Evolutionary conservation across 2,888 invertebrate species (phyloP), one percentile per base, ranked within the genome.

Genomic region (Agrochola lychnidis): DNA sequence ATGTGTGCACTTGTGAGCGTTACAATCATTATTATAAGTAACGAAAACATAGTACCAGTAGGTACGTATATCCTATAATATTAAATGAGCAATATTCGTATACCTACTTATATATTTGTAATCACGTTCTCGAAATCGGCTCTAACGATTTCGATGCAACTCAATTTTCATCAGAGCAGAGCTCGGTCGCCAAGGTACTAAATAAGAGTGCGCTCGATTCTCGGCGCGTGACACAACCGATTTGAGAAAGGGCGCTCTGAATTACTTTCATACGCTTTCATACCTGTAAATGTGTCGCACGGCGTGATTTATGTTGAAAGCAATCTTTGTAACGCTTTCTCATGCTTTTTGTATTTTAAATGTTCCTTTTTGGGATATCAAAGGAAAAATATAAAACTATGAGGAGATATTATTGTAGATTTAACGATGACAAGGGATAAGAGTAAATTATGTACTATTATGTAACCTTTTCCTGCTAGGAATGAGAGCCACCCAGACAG

Each of bases 231-330:
- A 22, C 30, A 78, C 76, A 30, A 36, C 48, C 53, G 56, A 40
- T 9, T 19, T 56, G 36, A 62, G 25, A 56, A 30, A 40, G 53
- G 64, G 45, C 14, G 53, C 59, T 25, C 53, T 75, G 81, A 75
- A 79, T 70, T 59, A 79, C 64, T 69, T 57, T 62, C 70, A 70
- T 57, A 57, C 51, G 81, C 66, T 64, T 68, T 80, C 75, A 79
- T 75, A 80, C 81, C 51, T 76, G 79, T 61, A 25, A 63, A 80
- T 76, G 81, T 79, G 81, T 81, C 81, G 56, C 67, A 19, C 10
- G 61, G 57, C 57, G 57, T 81, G 80, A 80, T 81, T 81, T 80
- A 76, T 80, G 70, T 76, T 76, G 48, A 61, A 75, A 75, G 81
- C 70, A 62, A 62, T 76, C 64, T 80, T 80, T 70, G 70, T 62